Conservation (phyloP, 2,113 vertebrate genomes). For the Stigmatopora nigra region DNA sequence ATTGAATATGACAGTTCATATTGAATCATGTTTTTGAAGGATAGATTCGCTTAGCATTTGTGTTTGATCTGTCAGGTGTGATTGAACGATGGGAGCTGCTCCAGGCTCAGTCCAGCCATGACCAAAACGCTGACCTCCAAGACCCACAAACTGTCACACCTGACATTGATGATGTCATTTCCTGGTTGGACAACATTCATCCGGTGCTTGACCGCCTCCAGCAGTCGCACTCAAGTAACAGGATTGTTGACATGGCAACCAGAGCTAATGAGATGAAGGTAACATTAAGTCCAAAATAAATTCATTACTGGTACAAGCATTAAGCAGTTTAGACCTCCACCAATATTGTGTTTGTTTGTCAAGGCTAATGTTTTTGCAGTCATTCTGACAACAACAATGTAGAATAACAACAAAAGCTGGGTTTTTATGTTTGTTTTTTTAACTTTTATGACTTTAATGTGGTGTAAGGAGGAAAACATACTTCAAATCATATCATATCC, state of each 20-base stretch:
- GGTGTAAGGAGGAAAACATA: neutral
- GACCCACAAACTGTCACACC: conserved; percentile 66
- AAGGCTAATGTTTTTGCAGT: neutral
- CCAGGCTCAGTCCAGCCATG: conserved; percentile 74
- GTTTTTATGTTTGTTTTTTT: neutral
- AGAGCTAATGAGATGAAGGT: conserved; percentile 79
- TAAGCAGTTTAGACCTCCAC: neutral
- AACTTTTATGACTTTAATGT: neutral
- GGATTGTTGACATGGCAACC: conserved; percentile 65
- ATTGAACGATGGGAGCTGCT: conserved; percentile 87
- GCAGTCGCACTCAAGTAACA: conserved; percentile 48
- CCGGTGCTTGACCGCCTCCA: conserved; percentile 70
- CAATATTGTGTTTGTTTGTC: neutral
- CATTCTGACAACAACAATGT: neutral
- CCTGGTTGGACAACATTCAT: conserved; percentile 75
- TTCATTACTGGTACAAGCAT: neutral
- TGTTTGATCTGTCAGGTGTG: conserved; percentile 64
- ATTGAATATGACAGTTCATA: neutral
- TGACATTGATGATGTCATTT: conserved; percentile 69
- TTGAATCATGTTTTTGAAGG: neutral
- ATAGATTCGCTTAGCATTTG: neutral
- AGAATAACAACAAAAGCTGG: neutral
- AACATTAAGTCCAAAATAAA: neutral
- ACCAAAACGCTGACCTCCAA: conserved; percentile 55
- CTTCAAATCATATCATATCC: too few species aligned